Percentiles rank a stretch among this genome's conserved stretches.
These are phyloP conservation scores for Andrena praecox DNA, from an alignment of 2,888 invertebrate species.

Conservation along the genomic window DNA sequence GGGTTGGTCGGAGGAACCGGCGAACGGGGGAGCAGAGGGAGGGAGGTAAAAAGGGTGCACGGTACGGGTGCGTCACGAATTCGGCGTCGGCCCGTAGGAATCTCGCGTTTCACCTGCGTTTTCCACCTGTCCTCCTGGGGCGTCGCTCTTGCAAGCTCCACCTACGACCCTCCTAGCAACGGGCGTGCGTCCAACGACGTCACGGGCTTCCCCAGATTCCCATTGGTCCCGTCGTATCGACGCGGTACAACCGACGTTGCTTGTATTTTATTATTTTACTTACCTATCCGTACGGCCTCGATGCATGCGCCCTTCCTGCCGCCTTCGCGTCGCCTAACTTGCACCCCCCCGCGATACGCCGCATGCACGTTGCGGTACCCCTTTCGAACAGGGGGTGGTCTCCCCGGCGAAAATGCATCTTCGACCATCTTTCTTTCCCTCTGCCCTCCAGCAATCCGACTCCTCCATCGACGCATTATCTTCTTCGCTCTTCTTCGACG, in stretches of 20 bases:
- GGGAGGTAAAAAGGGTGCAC: constrained; percentile 51
- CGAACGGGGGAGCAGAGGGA: constrained; percentile 7
- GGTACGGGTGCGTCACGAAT: constrained; percentile 63
- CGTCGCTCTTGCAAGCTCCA: constrained; percentile 82
- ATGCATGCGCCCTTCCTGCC: constrained; percentile 65
- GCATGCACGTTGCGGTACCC: constrained; percentile 24
- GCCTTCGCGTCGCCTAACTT: constrained; percentile 43
- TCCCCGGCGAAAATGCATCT: constrained; percentile 60
- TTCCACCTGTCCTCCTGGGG: constrained; percentile 83
- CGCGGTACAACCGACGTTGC: constrained; percentile 67
- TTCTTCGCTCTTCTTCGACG: constrained; percentile 28
- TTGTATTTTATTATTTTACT: constrained; percentile 83
- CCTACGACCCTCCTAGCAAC: constrained; percentile 83
- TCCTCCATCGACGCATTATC: constrained; percentile 28
- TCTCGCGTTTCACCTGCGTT: constrained; percentile 79
- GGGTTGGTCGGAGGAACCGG: constrained; percentile 22
- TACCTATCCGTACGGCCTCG: constrained; percentile 68
- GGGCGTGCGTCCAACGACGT: constrained; percentile 81
- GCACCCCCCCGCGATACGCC: constrained; percentile 8
- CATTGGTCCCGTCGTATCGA: constrained; percentile 81
- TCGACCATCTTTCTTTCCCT: constrained; percentile 54
- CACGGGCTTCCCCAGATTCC: constrained; percentile 77
- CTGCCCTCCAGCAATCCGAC: constrained; percentile 10
- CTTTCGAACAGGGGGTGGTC: constrained; percentile 1
- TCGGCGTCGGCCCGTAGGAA: constrained; percentile 63